These are phyloP conservation scores for Zygothrica quintamaculata DNA, from an alignment of 2,888 invertebrate genomes.

Conservation along the genomic window DNA sequence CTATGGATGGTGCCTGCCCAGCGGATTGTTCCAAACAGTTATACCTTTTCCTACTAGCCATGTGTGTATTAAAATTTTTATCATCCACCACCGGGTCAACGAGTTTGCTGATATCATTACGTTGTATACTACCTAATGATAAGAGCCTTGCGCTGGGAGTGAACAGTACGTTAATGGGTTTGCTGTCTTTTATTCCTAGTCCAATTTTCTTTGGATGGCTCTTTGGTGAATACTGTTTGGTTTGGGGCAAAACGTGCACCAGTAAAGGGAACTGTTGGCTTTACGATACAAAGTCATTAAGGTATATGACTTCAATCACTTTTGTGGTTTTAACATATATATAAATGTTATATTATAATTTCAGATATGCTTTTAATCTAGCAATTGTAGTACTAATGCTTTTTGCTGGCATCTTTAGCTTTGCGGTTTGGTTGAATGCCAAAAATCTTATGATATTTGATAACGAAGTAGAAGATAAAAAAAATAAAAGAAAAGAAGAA, in stretches of 20 bases:
- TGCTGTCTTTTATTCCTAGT: constrained; percentile 89
- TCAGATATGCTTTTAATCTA: constrained; percentile 86
- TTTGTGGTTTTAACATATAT: not conserved
- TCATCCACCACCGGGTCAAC: constrained; percentile 86
- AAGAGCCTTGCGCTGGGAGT: constrained; percentile 89
- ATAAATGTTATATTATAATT: constrained; percentile 15
- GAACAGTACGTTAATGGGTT: constrained; percentile 87
- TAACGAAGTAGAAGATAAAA: constrained; percentile 83
- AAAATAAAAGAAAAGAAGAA: not conserved
- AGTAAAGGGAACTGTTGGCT: constrained; percentile 90
- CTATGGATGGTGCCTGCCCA: constrained; percentile 85
- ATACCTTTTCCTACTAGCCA: constrained; percentile 85
- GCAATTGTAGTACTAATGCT: constrained; percentile 87
- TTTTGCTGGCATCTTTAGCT: constrained; percentile 87
- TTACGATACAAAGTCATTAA: constrained; percentile 87
- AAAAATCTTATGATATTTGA: constrained; percentile 89
- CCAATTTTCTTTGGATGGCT: constrained; percentile 90
- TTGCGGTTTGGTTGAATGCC: constrained; percentile 88
- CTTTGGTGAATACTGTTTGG: constrained; percentile 87
- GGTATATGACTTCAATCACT: constrained; percentile 51
- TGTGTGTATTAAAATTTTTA: constrained; percentile 86
- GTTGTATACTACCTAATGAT: constrained; percentile 88
- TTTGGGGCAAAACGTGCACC: constrained; percentile 90
- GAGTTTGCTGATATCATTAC: constrained; percentile 86
- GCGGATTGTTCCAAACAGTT: constrained; percentile 86